Percentiles rank a stretch among this genome's conserved stretches.
Conservation (phyloP, 2,113 vertebrate species). For the Pseudopodoces humilis region DNA sequence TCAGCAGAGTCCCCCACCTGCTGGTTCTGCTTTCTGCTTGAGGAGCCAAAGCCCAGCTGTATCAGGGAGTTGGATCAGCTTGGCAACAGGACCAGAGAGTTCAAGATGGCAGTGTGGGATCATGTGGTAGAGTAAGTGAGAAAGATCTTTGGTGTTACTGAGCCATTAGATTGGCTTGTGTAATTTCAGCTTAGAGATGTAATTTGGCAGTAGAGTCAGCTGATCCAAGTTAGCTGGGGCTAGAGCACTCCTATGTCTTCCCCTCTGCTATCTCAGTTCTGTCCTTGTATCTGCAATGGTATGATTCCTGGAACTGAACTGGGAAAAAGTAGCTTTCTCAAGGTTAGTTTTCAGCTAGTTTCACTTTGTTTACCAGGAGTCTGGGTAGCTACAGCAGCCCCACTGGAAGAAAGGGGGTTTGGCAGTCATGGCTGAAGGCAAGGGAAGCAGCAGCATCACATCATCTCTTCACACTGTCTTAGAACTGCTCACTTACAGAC, state of each 20-base stretch:
- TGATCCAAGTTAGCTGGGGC: not conserved
- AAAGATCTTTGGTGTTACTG: not conserved
- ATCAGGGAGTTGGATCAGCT: not conserved
- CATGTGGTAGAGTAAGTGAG: not conserved
- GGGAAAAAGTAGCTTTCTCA: not conserved
- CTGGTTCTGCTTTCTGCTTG: not conserved
- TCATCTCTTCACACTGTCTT: rapidly evolving
- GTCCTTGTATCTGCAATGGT: not conserved
- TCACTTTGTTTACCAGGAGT: not conserved
- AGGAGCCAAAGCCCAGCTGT: not conserved
- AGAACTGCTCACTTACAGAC: not conserved
- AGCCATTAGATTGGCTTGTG: not conserved
- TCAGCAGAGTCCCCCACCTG: rapidly evolving
- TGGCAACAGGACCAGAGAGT: not conserved
- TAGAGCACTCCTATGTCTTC: not conserved
- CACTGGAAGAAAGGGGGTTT: not conserved
- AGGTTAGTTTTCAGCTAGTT: not conserved
- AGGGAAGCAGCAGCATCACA: not conserved
- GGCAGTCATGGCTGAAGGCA: not conserved
- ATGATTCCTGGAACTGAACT: rapidly evolving
- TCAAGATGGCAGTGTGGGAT: not conserved
- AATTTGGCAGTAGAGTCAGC: not conserved
- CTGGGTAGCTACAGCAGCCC: not conserved
- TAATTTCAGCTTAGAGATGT: not conserved
- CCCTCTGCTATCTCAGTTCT: not conserved